These are phyloP conservation scores for Apodemia duryi DNA, from an alignment of 2,888 invertebrate genomes.

Conservation along the genomic window DNA sequence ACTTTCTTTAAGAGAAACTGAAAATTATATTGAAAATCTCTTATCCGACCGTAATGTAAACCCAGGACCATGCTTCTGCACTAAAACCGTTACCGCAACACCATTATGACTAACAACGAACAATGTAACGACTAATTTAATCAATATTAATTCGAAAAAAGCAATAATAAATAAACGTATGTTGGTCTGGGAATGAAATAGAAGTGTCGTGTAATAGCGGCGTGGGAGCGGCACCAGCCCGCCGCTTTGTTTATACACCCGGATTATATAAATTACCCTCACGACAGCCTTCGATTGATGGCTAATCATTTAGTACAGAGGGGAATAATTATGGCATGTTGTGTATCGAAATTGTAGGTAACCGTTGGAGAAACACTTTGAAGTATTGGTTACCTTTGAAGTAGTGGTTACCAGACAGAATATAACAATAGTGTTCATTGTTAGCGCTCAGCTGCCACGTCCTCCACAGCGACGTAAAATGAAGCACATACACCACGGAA, in stretches of 20 bases:
- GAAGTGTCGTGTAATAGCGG: slow-evolving; percentile 6
- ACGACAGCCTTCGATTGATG: slow-evolving; percentile 15
- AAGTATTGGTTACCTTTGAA: background rate
- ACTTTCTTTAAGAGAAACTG: too few relatives aligned
- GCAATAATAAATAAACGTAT: background rate
- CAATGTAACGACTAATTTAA: too few relatives aligned
- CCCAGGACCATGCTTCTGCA: too few relatives aligned
- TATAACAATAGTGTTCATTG: too few relatives aligned
- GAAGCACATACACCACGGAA: too few relatives aligned
- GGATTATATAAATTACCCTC: slow-evolving; percentile 13
- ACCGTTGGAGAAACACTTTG: background rate
- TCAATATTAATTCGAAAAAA: background rate
- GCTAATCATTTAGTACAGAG: slow-evolving; percentile 7
- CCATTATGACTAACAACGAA: too few relatives aligned
- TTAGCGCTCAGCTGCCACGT: too few relatives aligned
- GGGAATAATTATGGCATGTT: background rate
- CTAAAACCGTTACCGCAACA: too few relatives aligned
- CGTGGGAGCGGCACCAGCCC: slow-evolving; percentile 19
- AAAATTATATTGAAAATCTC: too few relatives aligned
- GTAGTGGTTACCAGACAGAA: too few relatives aligned
- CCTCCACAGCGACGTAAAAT: too few relatives aligned
- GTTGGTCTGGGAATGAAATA: background rate
- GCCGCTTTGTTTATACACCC: slow-evolving; percentile 21
- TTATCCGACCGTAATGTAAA: too few relatives aligned
- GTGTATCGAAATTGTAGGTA: background rate